These are phyloP conservation scores for Drosophila asahinai DNA, from an alignment of 1,140 invertebrate genomes.

Conservation along the genomic window DNA sequence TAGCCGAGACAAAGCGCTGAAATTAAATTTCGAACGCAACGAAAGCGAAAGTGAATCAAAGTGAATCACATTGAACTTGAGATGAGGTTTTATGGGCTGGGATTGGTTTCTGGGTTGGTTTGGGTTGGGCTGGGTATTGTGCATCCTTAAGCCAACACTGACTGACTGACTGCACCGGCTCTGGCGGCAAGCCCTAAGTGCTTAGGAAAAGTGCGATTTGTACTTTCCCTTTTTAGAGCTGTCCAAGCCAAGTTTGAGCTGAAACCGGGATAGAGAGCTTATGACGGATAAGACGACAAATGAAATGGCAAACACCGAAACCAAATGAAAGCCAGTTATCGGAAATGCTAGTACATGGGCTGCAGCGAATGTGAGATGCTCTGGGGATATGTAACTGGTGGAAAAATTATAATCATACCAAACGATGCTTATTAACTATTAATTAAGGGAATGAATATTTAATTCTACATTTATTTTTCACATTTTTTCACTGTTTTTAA, in stretches of 20 bases:
- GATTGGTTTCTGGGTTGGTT: constrained; percentile 13
- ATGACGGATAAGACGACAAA: constrained; percentile 58
- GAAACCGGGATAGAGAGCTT: constrained; percentile 13
- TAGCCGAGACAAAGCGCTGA: constrained; percentile 43
- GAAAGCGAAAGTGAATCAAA: constrained; percentile 72
- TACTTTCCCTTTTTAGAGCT: constrained; percentile 73
- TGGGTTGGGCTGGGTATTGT: constrained; percentile 22
- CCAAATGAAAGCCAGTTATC: constrained; percentile 32
- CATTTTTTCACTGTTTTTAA: background rate
- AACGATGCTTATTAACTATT: background rate
- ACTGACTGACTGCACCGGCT: constrained; percentile 11
- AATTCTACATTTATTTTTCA: too few relatives aligned
- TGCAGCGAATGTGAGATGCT: constrained; percentile 26
- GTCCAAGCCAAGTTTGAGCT: constrained; percentile 19
- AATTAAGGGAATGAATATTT: too few relatives aligned
- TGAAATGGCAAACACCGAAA: constrained; percentile 47
- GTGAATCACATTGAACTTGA: constrained; percentile 51
- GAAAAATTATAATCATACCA: too few relatives aligned
- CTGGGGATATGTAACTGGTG: background rate
- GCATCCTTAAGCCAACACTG: constrained; percentile 55
- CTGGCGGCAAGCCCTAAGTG: constrained; percentile 38
- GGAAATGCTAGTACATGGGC: constrained; percentile 3
- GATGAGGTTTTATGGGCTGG: constrained; percentile 35
- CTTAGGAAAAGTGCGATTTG: constrained; percentile 71
- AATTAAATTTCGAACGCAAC: constrained; percentile 56